Conservation (phyloP, 2,888 invertebrate species). For the Phaedon cochleariae region DNA sequence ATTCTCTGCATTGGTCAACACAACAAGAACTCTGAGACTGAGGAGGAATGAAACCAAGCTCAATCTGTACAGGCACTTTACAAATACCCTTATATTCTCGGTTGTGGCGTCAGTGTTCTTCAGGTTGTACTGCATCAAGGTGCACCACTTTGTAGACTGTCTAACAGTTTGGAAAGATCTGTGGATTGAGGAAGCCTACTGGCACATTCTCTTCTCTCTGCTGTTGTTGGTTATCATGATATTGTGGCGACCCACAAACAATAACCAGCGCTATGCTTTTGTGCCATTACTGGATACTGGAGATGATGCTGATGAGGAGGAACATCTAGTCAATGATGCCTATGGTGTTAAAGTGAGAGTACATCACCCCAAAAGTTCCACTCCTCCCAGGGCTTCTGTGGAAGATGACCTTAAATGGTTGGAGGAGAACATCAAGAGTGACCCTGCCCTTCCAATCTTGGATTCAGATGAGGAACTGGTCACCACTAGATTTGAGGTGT, state of each 20-base stretch:
- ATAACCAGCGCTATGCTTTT: constrained; percentile 95
- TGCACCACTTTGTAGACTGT: constrained; percentile 79
- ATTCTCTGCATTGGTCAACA: constrained; percentile 85
- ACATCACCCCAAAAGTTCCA: constrained; percentile 56
- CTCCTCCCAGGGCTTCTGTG: constrained; percentile 65
- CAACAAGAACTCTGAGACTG: constrained; percentile 86
- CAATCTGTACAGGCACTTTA: constrained; percentile 90
- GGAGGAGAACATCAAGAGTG: constrained; percentile 88
- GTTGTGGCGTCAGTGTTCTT: constrained; percentile 90
- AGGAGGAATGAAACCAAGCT: constrained; percentile 91
- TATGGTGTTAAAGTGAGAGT: constrained; percentile 82
- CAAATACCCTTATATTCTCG: constrained; percentile 91
- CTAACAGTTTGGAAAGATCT: constrained; percentile 88
- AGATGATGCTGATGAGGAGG: constrained; percentile 79
- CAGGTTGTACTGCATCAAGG: constrained; percentile 91
- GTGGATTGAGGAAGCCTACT: constrained; percentile 95
- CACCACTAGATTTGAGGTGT: constrained; percentile 86
- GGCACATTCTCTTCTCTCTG: constrained; percentile 92
- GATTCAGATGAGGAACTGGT: constrained; percentile 86
- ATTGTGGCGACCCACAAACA: constrained; percentile 94
- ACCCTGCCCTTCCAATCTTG: constrained; percentile 74
- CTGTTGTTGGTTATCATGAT: constrained; percentile 92
- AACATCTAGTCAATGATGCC: constrained; percentile 85
- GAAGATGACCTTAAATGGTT: constrained; percentile 91
- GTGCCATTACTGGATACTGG: constrained; percentile 89